Base-by-base conservation (phyloP, 1,140 invertebrate genomes). In the Leptinotarsa defecta region DNA sequence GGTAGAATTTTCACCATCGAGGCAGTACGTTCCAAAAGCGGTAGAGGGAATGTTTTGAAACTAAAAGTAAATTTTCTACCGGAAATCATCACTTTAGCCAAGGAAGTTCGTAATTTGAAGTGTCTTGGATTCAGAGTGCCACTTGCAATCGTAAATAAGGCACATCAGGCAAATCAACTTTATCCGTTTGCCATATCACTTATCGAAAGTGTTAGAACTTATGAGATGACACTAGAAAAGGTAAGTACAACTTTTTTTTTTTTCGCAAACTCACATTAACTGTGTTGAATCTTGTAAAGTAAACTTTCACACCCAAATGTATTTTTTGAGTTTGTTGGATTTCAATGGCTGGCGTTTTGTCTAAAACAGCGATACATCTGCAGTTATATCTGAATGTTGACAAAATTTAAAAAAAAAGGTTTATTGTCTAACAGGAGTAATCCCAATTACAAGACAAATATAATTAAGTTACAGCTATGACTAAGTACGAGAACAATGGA, bases 131-230 rank as follows among this genome's bases (percentile, higher is more conserved):
- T 99, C 86, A 90, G 98, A 78, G 96, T 99, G 63, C 98, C 98
- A 3, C 85, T 99, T 77, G 95, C 96, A 3, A 99, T 99, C 80
- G 96, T 99, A 0, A 99, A 99, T 86, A 99, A 99, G 87, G 98
- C 98, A 8, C 97, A 99, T 87, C 96, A 98, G 85, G 97, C 98
- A 0, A 99, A 99, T 87, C 96, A 98, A 85, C 90, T 99, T 1
- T 99, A 99, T 87, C 98, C 98, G 3, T 99, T 97, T 88, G 98
- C 98, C 6, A 99, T 99, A 80, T 99, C 98, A 4, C 88, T 99
- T 62, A 98, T 99, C 84, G 98, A 99, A 86, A 98, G 96, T 86
- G 95, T 99, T 20, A 91, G 96, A 77, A 98, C 97, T 6, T 99
- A 99, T 84, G 96, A 99, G 85, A 91, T 96, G 84, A 98, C 96